phyloP scores from a whole-genome alignment of 2,113 vertebrate species.

The Ginglymostoma cirratum region DNA sequence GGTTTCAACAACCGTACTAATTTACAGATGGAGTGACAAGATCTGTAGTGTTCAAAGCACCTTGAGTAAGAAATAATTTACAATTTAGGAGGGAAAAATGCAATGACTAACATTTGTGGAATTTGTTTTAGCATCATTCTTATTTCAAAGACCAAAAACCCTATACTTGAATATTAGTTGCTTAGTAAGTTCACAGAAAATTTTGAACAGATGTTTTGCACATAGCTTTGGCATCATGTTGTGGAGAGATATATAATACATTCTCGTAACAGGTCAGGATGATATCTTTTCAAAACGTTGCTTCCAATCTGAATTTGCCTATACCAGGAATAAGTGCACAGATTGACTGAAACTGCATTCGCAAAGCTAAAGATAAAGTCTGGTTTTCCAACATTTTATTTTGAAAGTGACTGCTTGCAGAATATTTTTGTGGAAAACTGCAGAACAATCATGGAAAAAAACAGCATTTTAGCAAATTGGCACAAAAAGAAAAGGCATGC shows the following conservation, averaged over 20 bases:
- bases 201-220: slow-evolving; percentile 32
- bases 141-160: slow-evolving; percentile 20
- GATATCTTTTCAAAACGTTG: neutral
- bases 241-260: neutral
- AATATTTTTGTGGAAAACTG: neutral
- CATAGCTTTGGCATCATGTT: neutral
- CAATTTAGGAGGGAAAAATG: neutral
- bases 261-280: neutral
- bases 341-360: neutral
- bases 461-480: neutral
- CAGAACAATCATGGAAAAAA: slow-evolving; percentile 1
- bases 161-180: slow-evolving; percentile 10
- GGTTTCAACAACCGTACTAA: neutral
- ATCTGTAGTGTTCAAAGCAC: neutral
- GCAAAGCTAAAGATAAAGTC: neutral
- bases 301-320: slow-evolving; percentile 1
- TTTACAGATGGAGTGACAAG: neutral
- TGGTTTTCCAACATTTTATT: neutral
- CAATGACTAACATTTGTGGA: slow-evolving; percentile 12
- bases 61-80: slow-evolving; percentile 11
- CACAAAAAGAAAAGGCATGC: neutral
- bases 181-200: slow-evolving; percentile 10
- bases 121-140: neutral
- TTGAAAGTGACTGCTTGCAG: neutral
- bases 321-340: neutral